These are phyloP conservation scores for Athetis lepigone DNA, from an alignment of 2,888 invertebrate genomes.

Conservation along the genomic window DNA sequence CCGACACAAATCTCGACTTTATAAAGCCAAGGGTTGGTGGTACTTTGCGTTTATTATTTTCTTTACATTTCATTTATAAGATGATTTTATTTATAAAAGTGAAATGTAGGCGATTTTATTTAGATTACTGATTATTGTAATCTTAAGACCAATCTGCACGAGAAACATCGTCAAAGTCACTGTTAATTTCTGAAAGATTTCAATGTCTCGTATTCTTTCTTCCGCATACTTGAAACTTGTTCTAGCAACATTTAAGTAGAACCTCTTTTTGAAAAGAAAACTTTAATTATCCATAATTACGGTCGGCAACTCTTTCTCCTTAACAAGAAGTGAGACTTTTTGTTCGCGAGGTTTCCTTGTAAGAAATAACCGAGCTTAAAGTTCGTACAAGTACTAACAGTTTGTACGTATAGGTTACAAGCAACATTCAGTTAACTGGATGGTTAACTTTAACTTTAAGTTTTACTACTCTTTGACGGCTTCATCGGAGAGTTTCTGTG, in stretches of 20 bases:
- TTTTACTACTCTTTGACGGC: conserved; percentile 16
- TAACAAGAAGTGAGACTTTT: conserved; percentile 19
- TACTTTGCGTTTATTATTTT: background rate
- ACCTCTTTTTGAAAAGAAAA: background rate
- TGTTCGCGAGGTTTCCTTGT: conserved; percentile 21
- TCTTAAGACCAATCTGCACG: no score
- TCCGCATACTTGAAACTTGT: background rate
- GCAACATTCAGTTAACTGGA: conserved; percentile 26
- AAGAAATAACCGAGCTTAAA: conserved; percentile 45
- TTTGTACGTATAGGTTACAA: conserved; percentile 21
- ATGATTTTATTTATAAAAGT: conserved; percentile 11
- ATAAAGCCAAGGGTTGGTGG: conserved; percentile 2
- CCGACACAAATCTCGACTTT: conserved; percentile 16
- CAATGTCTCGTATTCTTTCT: background rate
- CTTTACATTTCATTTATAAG: background rate
- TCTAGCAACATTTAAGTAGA: background rate
- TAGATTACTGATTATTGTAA: no score
- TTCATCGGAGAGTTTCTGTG: conserved; percentile 8
- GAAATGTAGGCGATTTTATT: background rate
- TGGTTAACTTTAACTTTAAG: conserved; percentile 27
- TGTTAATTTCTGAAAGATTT: background rate
- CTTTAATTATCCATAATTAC: conserved; percentile 33
- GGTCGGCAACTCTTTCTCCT: conserved; percentile 6
- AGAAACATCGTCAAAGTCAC: background rate
- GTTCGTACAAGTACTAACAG: conserved; percentile 27